Base-by-base conservation (phyloP, 2,888 invertebrate species). In the Gibbula magus region DNA sequence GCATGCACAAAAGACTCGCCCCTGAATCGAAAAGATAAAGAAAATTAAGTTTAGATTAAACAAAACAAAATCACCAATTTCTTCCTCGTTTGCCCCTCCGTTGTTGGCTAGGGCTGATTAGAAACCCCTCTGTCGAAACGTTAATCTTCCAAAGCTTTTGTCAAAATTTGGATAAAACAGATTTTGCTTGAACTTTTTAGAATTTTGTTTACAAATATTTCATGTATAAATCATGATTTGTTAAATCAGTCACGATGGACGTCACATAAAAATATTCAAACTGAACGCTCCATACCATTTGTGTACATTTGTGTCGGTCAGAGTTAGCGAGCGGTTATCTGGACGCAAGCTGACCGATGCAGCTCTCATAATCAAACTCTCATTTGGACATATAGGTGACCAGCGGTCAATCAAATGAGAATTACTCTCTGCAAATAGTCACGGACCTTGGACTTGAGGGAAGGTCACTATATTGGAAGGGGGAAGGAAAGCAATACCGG, bases 1-100 rank as follows among this genome's bases (percentile, higher is more conserved):
- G 35, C 8, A n/a, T 10, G 29, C 70, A 70, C 70, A 70, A 70
- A 70, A 70, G 70, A 32, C 70, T 13, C 2, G 32, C 35, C 39
- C 70, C 70, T 70, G 70, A 70, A 70, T 39, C 70, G 35, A 70
- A 39, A 70, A 70, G 70, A 70, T 70, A 70, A 70, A 70, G 70
- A 70, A 70, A 70, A 70, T 70, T 70, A 70, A 70, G 70, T 70
- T 70, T 70, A 70, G 70, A 70, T 70, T 70, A 70, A 70, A 70
- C 70, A 35, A 70, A 70, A 70, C 32, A 70, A 70, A 70, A 70
- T 70, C 39, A 70, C 32, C 39, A 70, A 70, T 70, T 70, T 70
- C 70, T 70, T 39, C 70, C 70, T 70, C 70, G 20, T 70, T 70
- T 39, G 29, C 70, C 35, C 35, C 39, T 35, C 32, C 18, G 70